Percentiles rank a stretch among this genome's conserved stretches.
Evolutionary conservation across 2,113 vertebrate genomes (phyloP).

Genomic region (Todiramphus saurophagus): DNA sequence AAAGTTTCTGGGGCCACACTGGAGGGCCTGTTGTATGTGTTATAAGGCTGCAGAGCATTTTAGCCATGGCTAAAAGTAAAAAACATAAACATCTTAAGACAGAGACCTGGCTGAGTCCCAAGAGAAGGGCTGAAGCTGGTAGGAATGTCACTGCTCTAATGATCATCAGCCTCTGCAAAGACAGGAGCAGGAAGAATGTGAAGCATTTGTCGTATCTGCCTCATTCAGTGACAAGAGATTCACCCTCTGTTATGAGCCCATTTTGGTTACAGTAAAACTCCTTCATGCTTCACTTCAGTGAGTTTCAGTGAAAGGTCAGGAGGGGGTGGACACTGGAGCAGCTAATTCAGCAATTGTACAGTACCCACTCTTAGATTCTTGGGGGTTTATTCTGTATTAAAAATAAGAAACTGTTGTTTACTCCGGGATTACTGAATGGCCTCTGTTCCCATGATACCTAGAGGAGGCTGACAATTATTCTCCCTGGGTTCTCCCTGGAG

Average conservation of each 20-base stretch:
- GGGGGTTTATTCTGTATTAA: constrained; percentile 27
- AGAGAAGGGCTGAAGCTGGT: background rate
- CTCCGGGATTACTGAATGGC: background rate
- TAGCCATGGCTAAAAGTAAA: background rate
- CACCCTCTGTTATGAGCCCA: background rate
- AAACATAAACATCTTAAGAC: background rate
- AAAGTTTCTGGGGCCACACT: background rate
- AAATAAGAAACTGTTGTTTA: constrained; percentile 23
- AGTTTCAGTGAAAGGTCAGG: constrained; percentile 5
- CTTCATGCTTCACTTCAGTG: background rate
- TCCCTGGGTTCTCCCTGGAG: constrained; percentile 12
- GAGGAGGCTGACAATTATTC: constrained; percentile 22
- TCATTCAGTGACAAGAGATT: background rate
- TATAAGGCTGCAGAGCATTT: background rate
- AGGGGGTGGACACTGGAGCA: background rate
- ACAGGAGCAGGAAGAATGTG: constrained; percentile 17
- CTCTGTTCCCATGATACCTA: constrained; percentile 34
- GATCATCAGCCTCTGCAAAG: background rate
- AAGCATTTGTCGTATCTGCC: background rate
- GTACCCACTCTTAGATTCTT: background rate
- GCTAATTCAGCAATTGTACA: background rate
- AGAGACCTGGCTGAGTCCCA: background rate
- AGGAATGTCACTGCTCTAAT: constrained; percentile 17
- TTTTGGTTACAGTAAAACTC: background rate
- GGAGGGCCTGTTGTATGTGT: background rate